Evolutionary conservation across 2,888 invertebrate genomes (phyloP).

Genomic region (Scaptomyza cyrtandrae): DNA sequence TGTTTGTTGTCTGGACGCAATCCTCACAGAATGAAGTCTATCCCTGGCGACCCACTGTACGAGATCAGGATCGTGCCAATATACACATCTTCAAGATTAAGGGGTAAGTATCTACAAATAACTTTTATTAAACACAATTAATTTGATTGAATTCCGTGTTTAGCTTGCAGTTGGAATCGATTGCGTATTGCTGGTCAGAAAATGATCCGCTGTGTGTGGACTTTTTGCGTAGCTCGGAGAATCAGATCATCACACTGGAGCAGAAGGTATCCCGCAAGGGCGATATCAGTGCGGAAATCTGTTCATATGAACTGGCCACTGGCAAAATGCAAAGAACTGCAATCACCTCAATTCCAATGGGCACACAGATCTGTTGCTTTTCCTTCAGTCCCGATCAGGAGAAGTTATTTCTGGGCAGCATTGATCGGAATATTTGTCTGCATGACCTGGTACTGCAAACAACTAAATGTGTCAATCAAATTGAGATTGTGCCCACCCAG

Average conservation of each 20-base stretch:
- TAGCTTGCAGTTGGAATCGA: constrained; percentile 89
- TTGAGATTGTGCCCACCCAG: constrained; percentile 90
- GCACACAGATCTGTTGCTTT: constrained; percentile 89
- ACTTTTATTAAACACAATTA: background rate
- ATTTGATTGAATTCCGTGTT: constrained; percentile 18
- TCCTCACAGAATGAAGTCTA: constrained; percentile 93
- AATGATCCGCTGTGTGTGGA: constrained; percentile 94
- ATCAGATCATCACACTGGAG: constrained; percentile 91
- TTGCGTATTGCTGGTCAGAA: constrained; percentile 93
- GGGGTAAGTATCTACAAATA: constrained; percentile 85
- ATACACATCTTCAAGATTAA: constrained; percentile 91
- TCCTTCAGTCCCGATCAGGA: constrained; percentile 89
- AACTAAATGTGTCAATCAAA: constrained; percentile 89
- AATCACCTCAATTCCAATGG: constrained; percentile 89
- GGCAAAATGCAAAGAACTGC: constrained; percentile 88
- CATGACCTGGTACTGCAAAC: constrained; percentile 91
- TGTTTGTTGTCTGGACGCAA: constrained; percentile 93
- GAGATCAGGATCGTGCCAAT: constrained; percentile 94
- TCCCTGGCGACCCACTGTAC: constrained; percentile 95
- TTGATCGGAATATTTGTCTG: constrained; percentile 92
- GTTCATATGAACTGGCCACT: constrained; percentile 86
- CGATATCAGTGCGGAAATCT: constrained; percentile 90
- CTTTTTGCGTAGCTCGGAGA: constrained; percentile 89
- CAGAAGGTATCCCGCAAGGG: constrained; percentile 91
- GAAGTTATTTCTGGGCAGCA: constrained; percentile 91